These are phyloP conservation scores for Hydrophis major DNA, from an alignment of 2,797 vertebrate species.

Conservation along the genomic window DNA sequence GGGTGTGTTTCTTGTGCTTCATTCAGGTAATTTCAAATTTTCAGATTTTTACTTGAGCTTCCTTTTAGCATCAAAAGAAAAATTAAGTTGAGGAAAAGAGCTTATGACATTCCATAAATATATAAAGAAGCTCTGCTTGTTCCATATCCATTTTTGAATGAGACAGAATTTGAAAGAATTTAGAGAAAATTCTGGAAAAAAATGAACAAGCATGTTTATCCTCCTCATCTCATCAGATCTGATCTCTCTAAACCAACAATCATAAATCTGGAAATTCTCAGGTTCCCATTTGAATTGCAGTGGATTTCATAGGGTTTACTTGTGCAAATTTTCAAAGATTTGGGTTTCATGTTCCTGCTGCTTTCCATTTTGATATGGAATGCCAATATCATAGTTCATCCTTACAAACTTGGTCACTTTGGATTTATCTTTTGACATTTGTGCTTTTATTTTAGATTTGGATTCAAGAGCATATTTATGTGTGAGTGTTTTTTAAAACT, in stretches of 20 bases:
- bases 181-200: background rate
- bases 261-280: background rate
- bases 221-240: background rate
- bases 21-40: constrained; percentile 45
- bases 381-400: background rate
- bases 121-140: background rate
- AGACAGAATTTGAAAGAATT: background rate
- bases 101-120: constrained; percentile 5
- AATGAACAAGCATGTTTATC: background rate
- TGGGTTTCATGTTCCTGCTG: background rate
- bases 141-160: background rate
- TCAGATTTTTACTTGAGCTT: constrained; percentile 50
- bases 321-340: background rate
- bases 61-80: background rate
- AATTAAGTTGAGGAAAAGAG: constrained; percentile 34
- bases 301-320: background rate
- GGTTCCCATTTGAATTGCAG: background rate
- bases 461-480: background rate
- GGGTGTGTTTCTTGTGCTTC: constrained; percentile 46
- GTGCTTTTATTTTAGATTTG: background rate
- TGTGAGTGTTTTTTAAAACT: background rate
- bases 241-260: background rate
- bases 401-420: no score
- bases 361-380: background rate
- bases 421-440: no score